phyloP scores from a whole-genome alignment of 2,797 vertebrate species.

The Pangasius macronema region DNA sequence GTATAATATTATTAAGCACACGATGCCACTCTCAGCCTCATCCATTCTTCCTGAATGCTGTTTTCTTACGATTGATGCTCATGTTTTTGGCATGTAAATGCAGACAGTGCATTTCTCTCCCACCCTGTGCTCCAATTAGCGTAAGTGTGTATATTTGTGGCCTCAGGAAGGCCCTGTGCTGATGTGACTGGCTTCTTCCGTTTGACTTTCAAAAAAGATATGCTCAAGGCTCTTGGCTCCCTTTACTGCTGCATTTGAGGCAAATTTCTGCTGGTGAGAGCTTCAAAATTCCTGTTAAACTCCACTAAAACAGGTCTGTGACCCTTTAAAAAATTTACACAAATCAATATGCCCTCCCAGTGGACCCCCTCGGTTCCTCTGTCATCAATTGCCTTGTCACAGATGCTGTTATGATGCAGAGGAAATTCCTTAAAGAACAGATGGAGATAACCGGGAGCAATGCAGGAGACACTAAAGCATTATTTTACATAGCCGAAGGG shows the following conservation, averaged over 20 bases:
- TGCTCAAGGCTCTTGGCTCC: conserved; percentile 67
- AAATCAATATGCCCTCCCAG: conserved; percentile 67
- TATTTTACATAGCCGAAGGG: conserved; percentile 80
- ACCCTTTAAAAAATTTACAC: conserved; percentile 72
- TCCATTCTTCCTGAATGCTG: conserved; percentile 50
- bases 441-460: conserved; percentile 72
- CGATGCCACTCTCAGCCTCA: conserved; percentile 65
- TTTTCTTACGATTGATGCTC: conserved; percentile 76
- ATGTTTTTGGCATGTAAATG: conserved; percentile 74
- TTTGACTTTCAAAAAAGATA: conserved; percentile 54
- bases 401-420: conserved; percentile 59
- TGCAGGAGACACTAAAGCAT: conserved; percentile 76
- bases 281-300: conserved; percentile 71
- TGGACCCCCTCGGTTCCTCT: conserved; percentile 47
- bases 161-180: conserved; percentile 66
- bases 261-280: conserved; percentile 58
- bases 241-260: conserved; percentile 38
- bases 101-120: conserved; percentile 68
- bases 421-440: conserved; percentile 70
- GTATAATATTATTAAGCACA: conserved; percentile 74
- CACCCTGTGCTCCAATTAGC: conserved; percentile 74
- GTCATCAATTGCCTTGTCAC: conserved; percentile 60
- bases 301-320: conserved; percentile 62
- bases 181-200: conserved; percentile 56
- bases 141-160: conserved; percentile 49